phyloP scores from a whole-genome alignment of 2,888 invertebrate genomes.

The Dromius quadrimaculatus region DNA sequence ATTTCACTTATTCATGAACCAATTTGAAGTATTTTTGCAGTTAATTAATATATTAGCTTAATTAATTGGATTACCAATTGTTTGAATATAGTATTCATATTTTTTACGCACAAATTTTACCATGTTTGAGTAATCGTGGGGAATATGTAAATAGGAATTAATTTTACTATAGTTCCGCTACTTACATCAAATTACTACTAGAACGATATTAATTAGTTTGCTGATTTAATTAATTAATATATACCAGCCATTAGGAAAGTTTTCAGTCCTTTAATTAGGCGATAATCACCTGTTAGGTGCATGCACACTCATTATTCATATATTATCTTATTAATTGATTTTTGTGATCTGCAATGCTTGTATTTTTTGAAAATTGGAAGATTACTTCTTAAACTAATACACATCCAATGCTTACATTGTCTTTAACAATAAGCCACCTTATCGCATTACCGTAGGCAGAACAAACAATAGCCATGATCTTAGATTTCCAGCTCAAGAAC shows the following conservation, averaged over 20 bases:
- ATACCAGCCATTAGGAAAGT: background rate
- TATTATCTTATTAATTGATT: no score
- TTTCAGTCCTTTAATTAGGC: slow-evolving; percentile 18
- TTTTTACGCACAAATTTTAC: slow-evolving; percentile 13
- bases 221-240: slow-evolving; percentile 33
- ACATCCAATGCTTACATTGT: slow-evolving; percentile 13
- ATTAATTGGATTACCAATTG: slow-evolving; percentile 39
- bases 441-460: slow-evolving; percentile 29
- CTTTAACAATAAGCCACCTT: slow-evolving; percentile 11
- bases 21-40: slow-evolving; percentile 17
- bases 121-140: slow-evolving; percentile 39
- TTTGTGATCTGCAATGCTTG: no score
- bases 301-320: no score
- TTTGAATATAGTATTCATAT: slow-evolving; percentile 22
- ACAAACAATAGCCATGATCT: slow-evolving; percentile 27
- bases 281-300: slow-evolving; percentile 27
- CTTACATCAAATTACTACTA: slow-evolving; percentile 19
- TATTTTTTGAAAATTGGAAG: no score
- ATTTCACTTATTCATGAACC: slow-evolving; percentile 24
- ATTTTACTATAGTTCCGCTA: slow-evolving; percentile 43
- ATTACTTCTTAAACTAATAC: slow-evolving; percentile 28
- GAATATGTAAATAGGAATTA: slow-evolving; percentile 44
- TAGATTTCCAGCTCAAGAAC: slow-evolving; percentile 25
- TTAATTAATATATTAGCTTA: slow-evolving; percentile 42
- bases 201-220: slow-evolving; percentile 29